phyloP scores from a whole-genome alignment of 2,888 invertebrate genomes.

The Epistrophella euchroma region DNA sequence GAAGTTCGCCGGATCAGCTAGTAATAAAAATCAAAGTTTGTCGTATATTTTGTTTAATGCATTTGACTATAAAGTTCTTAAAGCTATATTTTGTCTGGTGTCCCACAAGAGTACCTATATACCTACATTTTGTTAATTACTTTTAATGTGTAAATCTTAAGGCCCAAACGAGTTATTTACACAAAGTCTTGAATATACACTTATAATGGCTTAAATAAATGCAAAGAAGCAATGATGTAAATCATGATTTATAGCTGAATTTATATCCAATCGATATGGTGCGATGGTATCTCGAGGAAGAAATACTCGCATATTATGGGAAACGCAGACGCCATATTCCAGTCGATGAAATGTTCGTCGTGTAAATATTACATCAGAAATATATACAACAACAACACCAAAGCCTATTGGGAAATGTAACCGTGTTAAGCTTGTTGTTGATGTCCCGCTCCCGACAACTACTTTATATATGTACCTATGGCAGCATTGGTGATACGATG shows the following conservation, averaged over 20 bases:
- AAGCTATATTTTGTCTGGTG: too few relatives aligned
- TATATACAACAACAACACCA: background rate
- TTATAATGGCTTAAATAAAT: background rate
- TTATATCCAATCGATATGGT: slow-evolving; percentile 5
- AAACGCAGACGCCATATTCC: slow-evolving; percentile 29
- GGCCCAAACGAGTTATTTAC: background rate
- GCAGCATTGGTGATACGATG: slow-evolving; percentile 55
- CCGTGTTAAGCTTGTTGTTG: slow-evolving; percentile 68
- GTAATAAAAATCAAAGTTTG: too few relatives aligned
- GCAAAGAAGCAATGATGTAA: background rate
- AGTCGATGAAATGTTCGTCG: slow-evolving; percentile 45
- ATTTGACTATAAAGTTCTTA: too few relatives aligned
- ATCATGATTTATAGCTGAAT: slow-evolving; percentile 21
- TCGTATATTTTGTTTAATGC: too few relatives aligned
- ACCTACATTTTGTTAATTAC: background rate
- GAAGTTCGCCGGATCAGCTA: too few relatives aligned
- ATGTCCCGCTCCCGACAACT: slow-evolving; percentile 55
- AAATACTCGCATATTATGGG: background rate
- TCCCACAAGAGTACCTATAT: too few relatives aligned
- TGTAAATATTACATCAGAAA: slow-evolving; percentile 60
- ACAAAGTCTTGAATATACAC: slow-evolving; percentile 3
- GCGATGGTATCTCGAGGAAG: background rate
- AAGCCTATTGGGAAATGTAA: slow-evolving; percentile 48
- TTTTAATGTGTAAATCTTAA: background rate
- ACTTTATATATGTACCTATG: background rate